Conservation (phyloP, 92 coral and sea anemone genomes). For the Scolanthus callimorphus region DNA sequence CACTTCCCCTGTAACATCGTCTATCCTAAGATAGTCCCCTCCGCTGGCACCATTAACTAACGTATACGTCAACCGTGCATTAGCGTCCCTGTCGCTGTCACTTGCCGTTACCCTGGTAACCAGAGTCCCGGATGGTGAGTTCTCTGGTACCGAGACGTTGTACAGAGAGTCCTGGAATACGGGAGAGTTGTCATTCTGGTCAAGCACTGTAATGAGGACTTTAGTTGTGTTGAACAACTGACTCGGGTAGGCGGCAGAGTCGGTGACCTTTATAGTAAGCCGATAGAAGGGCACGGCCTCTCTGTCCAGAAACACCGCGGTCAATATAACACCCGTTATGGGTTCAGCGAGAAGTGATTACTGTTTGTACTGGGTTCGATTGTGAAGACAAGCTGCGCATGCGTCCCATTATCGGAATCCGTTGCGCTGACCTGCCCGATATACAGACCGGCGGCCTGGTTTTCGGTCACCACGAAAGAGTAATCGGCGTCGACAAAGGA, state of each 20-base stretch:
- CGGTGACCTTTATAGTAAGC: constrained; percentile 43
- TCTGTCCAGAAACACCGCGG: constrained; percentile 56
- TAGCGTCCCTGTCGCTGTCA: constrained; percentile 49
- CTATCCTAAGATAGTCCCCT: constrained; percentile 38
- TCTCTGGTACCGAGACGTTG: constrained; percentile 49
- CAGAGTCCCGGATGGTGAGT: constrained; percentile 48
- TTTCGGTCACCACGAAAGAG: constrained; percentile 44
- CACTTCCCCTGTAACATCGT: constrained; percentile 46
- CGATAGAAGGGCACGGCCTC: constrained; percentile 44
- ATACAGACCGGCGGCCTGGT: constrained; percentile 25
- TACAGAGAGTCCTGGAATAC: constrained; percentile 20
- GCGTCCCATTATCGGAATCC: constrained; percentile 66
- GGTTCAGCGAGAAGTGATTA: constrained; percentile 44
- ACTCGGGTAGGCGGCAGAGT: constrained; percentile 45
- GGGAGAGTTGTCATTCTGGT: constrained; percentile 50
- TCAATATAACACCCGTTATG: constrained; percentile 35
- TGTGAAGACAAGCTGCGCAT: constrained; percentile 61
- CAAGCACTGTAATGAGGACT: constrained; percentile 39
- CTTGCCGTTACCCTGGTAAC: constrained; percentile 59
- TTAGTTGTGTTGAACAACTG: constrained; percentile 41
- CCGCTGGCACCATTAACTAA: constrained; percentile 16
- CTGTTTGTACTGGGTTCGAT: constrained; percentile 42
- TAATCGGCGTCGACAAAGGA: constrained; percentile 41
- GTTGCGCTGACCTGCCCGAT: constrained; percentile 54
- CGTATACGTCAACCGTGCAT: constrained; percentile 46